A percentile compares a stretch with the other conserved stretches of the same genome.
phyloP scores from a whole-genome alignment of 2,797 vertebrate species.

The Gadopsis marmoratus region DNA sequence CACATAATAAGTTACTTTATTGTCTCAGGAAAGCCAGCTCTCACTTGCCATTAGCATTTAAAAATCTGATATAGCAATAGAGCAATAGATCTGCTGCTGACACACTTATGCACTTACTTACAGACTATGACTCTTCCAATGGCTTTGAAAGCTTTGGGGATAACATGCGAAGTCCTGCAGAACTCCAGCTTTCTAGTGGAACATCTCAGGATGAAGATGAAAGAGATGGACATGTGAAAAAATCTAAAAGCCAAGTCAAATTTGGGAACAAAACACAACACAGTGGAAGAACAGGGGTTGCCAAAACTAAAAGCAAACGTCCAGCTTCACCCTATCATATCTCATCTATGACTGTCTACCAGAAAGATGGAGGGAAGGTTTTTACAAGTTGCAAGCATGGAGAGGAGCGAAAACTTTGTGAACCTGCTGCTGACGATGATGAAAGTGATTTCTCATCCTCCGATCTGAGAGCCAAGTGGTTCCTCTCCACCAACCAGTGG shows the following conservation, averaged over 20 bases:
- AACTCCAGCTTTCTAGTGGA: slow-evolving; percentile 48
- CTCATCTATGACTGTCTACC: slow-evolving; percentile 77
- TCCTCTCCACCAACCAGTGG: slow-evolving; percentile 82
- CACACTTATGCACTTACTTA: neutral
- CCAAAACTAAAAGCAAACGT: slow-evolving; percentile 64
- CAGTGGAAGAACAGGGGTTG: slow-evolving; percentile 53
- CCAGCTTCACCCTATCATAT: slow-evolving; percentile 78
- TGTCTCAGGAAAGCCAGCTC: neutral
- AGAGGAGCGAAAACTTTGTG: slow-evolving; percentile 48
- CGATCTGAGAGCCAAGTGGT: slow-evolving; percentile 82
- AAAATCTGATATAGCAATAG: neutral
- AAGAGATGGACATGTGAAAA: slow-evolving; percentile 32
- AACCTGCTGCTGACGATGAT: slow-evolving; percentile 40
- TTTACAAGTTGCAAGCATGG: slow-evolving; percentile 41
- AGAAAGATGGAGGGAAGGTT: slow-evolving; percentile 64
- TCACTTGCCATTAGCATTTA: neutral
- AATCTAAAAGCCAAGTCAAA: slow-evolving; percentile 42
- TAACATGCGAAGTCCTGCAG: slow-evolving; percentile 41
- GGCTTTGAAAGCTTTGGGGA: slow-evolving; percentile 37
- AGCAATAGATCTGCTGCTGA: neutral
- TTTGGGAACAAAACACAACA: slow-evolving; percentile 63
- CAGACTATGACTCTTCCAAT: slow-evolving; percentile 45
- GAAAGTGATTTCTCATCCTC: slow-evolving; percentile 58
- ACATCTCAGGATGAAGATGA: slow-evolving; percentile 60
- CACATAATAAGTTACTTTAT: neutral